Evolutionary conservation across 2,797 vertebrate genomes (phyloP), one percentile per base, ranked within the genome.

Genomic region (Pangasius djambal): DNA sequence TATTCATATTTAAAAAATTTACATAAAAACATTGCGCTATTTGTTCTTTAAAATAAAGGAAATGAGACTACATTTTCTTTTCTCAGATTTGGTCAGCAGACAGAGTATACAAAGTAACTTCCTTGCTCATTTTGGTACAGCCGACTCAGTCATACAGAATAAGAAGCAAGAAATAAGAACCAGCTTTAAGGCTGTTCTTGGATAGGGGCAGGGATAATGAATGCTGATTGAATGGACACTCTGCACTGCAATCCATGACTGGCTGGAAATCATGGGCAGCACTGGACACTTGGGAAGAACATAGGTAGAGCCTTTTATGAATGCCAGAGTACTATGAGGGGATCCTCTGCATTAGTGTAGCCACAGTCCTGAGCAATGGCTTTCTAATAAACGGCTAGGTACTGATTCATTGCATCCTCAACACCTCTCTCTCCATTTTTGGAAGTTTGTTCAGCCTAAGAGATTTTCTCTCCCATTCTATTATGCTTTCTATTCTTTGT

Each of bases 221-320:
- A 8, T 61, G 59, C 59, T 61, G 59, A 61, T 81, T 87, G 61
- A 87, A 59, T n/a, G 28, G 31, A 87, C 86, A 70, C 86, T 69
- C 57, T 74, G 37, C 65, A 2, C 79, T 69, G 61, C 61, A 31
- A 67, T 83, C 87, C n/a, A 86, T 78, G 50, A 70, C 52, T 63
- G 69, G n/a, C 69, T 87, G 34, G 48, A 88, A 78, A 59, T 70
- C 48, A 75, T 57, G 67, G 65, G 75, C 10, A 86, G 37, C 22
- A 63, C 55, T 18, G 48, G 34, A 57, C 75, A 37, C 86, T 69
- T 61, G 79, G 79, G 52, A 82, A 20, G 44, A 61, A 79, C 74
- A 81, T 75, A 72, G 55, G 52, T 57, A 31, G 55, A 87, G 84
- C 88, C 70, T 79, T 78, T 86, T 72, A 85, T 70, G 70, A 67